phyloP scores from a whole-genome alignment of 2,888 invertebrate species.

The Stenodema calcarata region DNA sequence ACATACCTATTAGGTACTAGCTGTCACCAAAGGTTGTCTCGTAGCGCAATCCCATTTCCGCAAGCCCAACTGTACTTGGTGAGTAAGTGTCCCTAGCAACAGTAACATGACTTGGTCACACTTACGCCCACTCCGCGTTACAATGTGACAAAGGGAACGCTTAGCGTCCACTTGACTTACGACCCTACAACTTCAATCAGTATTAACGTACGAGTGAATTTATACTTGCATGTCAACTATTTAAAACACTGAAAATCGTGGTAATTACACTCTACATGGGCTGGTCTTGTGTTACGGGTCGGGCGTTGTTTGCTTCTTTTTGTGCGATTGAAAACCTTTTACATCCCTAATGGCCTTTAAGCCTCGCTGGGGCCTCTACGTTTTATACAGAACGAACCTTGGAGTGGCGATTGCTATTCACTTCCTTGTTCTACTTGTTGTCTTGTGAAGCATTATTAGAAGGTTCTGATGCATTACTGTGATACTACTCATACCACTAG shows the following conservation, averaged over 20 bases:
- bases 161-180: not conserved
- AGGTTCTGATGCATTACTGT: too few species aligned
- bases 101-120: not conserved
- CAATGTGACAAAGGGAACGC: not conserved
- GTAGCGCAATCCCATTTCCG: not conserved
- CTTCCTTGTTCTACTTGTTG: too few species aligned
- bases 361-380: too few species aligned
- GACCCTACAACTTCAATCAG: not conserved
- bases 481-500: too few species aligned
- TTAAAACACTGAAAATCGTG: not conserved
- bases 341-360: not conserved
- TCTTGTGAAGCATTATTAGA: too few species aligned
- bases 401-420: too few species aligned
- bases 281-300: not conserved
- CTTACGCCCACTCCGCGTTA: not conserved
- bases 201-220: not conserved
- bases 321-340: not conserved
- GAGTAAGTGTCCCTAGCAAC: not conserved
- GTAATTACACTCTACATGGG: slow-evolving; percentile 1
- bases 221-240: not conserved
- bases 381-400: too few species aligned
- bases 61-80: not conserved
- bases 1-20: too few species aligned
- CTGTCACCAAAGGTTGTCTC: too few species aligned
- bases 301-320: not conserved